Percentiles rank a stretch among this genome's conserved stretches.
phyloP scores from a whole-genome alignment of 2,888 invertebrate genomes.

The Mechanitis messenoides region DNA sequence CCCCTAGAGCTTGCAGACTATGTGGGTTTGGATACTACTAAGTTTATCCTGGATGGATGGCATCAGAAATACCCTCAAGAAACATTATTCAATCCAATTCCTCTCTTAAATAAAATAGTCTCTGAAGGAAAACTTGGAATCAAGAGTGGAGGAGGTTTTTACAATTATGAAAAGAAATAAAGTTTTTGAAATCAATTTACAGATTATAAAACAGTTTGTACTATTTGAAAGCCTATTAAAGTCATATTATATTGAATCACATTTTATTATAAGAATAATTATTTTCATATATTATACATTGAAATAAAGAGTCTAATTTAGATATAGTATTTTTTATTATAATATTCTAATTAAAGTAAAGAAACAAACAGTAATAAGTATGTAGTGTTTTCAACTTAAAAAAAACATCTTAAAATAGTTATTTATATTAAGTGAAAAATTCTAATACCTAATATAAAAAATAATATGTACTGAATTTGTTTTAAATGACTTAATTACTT shows the following conservation, averaged over 20 bases:
- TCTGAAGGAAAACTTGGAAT: constrained; percentile 86
- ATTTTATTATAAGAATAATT: constrained; percentile 2
- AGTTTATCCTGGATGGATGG: constrained; percentile 88
- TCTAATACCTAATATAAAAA: no score
- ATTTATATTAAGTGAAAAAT: no score
- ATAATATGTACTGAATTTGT: no score
- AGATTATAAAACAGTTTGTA: constrained; percentile 1
- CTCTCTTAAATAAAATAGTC: constrained; percentile 80
- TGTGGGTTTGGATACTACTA: constrained; percentile 88
- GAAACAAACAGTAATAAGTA: no score
- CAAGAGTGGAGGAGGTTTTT: constrained; percentile 91
- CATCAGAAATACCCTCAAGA: constrained; percentile 70
- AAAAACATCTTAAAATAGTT: no score
- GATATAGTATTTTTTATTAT: no score
- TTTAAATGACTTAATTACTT: no score
- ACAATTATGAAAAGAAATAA: constrained; percentile 78
- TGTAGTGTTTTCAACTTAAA: no score
- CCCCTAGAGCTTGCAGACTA: constrained; percentile 91
- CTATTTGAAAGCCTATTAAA: no score
- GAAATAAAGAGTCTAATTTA: no score
- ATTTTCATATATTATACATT: not conserved
- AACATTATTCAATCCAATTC: constrained; percentile 64
- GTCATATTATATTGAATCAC: not conserved
- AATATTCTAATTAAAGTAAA: no score
- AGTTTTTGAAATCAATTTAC: constrained; percentile 2